A percentile compares a stretch with the other conserved stretches of the same genome.
phyloP scores from a whole-genome alignment of 2,113 vertebrate genomes.

The Martes martes region DNA sequence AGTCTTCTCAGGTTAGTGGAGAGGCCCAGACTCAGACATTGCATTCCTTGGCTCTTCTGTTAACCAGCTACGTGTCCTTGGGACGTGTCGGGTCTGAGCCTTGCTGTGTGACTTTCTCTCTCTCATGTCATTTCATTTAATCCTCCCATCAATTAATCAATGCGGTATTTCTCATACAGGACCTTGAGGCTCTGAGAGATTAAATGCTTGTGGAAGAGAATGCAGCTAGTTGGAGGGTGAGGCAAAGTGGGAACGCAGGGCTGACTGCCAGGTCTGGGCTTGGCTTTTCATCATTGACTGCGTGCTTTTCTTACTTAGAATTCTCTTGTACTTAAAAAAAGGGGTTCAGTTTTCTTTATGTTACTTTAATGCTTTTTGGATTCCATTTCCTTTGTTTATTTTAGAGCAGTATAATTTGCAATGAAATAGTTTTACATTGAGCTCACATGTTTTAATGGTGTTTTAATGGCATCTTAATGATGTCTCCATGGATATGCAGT shows the following conservation, averaged over 20 bases:
- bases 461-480: slow-evolving; percentile 72
- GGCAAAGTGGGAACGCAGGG: accelerated
- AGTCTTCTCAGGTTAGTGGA: not conserved
- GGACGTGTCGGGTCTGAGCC: not conserved
- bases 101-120: not conserved
- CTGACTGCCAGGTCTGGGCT: not conserved
- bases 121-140: not conserved
- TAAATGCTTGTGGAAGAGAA: not conserved
- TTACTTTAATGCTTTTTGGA: not conserved
- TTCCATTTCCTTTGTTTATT: slow-evolving; percentile 57
- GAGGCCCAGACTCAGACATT: accelerated
- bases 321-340: not conserved
- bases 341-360: not conserved
- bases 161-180: accelerated
- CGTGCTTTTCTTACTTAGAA: not conserved
- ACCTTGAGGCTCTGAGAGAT: not conserved
- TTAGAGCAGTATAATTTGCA: slow-evolving; percentile 56
- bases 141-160: not conserved
- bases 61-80: accelerated
- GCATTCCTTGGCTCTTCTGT: accelerated
- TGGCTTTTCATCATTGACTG: accelerated
- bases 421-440: slow-evolving; percentile 52
- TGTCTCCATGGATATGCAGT: slow-evolving; percentile 52
- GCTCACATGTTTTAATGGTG: slow-evolving; percentile 55
- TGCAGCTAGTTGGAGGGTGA: not conserved